Evolutionary conservation across 2,797 vertebrate species (phyloP).

Genomic region (Fundulus diaphanus): DNA sequence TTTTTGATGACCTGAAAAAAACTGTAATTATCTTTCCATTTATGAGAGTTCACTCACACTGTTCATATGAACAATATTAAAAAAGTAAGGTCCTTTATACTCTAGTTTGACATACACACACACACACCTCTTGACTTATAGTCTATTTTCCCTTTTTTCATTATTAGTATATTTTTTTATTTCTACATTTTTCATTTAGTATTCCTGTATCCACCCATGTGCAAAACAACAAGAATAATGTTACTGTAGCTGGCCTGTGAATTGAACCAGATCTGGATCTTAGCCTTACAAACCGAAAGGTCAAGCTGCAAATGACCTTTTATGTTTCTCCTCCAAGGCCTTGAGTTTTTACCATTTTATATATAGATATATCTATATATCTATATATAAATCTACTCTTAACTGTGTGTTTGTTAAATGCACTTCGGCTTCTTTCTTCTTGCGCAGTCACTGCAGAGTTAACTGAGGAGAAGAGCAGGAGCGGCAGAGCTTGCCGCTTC

Average conservation of each 20-base stretch:
- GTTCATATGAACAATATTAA: not conserved
- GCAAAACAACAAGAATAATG: not conserved
- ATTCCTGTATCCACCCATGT: not conserved
- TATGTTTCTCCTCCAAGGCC: not conserved
- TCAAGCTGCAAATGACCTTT: slow-evolving; percentile 59
- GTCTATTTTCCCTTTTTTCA: not conserved
- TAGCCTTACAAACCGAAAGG: slow-evolving; percentile 47
- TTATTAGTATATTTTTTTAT: not conserved
- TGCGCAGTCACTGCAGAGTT: slow-evolving; percentile 52
- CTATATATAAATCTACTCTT: not conserved
- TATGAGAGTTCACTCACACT: slow-evolving; percentile 7
- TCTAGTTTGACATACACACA: not conserved
- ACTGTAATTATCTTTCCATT: not conserved
- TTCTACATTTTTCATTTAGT: not conserved
- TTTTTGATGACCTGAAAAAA: slow-evolving; percentile 9
- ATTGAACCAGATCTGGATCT: not conserved
- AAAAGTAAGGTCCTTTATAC: not conserved
- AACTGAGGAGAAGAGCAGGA: slow-evolving; percentile 37
- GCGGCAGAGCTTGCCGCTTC: slow-evolving; percentile 21
- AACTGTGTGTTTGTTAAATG: not conserved
- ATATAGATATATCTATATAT: not conserved
- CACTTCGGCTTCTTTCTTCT: not conserved
- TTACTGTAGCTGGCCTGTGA: not conserved
- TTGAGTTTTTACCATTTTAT: not conserved
- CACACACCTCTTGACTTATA: not conserved